Percentiles rank a stretch among this genome's conserved stretches.
These are phyloP conservation scores for Sarcoramphus papa DNA, from an alignment of 2,797 vertebrate genomes.

Conservation along the genomic window DNA sequence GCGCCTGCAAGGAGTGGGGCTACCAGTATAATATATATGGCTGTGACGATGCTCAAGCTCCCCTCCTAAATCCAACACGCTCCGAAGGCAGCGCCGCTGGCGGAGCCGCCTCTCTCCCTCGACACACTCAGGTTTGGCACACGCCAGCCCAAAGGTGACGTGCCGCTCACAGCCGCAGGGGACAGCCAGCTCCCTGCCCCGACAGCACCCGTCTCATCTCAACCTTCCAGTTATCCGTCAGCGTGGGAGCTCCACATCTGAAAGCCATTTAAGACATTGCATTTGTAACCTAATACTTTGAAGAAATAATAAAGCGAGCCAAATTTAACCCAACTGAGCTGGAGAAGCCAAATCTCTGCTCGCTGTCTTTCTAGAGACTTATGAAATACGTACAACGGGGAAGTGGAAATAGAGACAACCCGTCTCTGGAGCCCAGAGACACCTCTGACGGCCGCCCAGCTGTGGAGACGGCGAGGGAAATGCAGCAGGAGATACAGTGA, in stretches of 20 bases:
- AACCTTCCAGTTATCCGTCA: neutral
- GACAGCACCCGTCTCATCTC: neutral
- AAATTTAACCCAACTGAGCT: neutral
- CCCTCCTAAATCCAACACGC: neutral
- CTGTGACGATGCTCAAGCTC: neutral
- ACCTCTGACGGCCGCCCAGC: neutral
- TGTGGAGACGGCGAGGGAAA: neutral
- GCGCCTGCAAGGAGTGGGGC: neutral
- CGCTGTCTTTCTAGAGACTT: neutral
- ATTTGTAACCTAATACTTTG: neutral
- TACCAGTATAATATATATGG: accelerated
- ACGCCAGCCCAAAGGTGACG: neutral
- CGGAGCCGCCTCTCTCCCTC: accelerated
- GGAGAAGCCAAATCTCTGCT: neutral
- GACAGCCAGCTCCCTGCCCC: neutral
- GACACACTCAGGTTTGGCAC: accelerated
- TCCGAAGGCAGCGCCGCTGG: neutral
- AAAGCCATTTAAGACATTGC: neutral
- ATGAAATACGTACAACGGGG: neutral
- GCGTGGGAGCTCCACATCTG: neutral
- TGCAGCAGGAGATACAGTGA: too few relatives aligned
- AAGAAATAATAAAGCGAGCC: neutral
- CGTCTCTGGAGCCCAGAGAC: neutral
- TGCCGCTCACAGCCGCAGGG: neutral
- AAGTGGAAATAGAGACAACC: neutral